Base-by-base conservation (phyloP, 1,140 invertebrate species). In the Drosophila ironensis region DNA sequence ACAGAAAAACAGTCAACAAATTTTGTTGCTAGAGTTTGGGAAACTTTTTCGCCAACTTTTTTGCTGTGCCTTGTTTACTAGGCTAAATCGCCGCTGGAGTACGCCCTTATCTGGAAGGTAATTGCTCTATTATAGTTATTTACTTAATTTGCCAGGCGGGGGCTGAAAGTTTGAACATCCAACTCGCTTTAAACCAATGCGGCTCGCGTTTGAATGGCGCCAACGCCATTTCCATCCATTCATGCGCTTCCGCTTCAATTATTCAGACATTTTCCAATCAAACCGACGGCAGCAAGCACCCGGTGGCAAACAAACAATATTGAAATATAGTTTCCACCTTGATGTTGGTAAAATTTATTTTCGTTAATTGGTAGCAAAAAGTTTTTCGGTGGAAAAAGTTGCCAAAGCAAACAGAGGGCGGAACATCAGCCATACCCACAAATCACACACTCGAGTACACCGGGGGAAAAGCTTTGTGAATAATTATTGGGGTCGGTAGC, bases 291-390 rank as follows among this genome's bases (percentile, higher is more conserved):
- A 28, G 1, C 56, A 8, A 41, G 7, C 19, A 22, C 2, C 56
- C 48, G n/a, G 7, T 22, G n/a, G 30, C 41, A 45, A 46, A 37
- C 56, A 47, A 63, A 40, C 60, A 33, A 42, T 70, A 70, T 70
- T 70, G 66, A 70, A 70, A 70, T 70, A 70, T 70, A 47, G 44
- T 57, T 70, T 70, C 66, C 66, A 69, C 64, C 53, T 63, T 74
- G 42, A 28, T 64, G 33, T 41, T 27, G 22, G 28, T 28, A 22
- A 69, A 70, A 70, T 70, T 70, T 70, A 69, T 70, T 71, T 71
- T 51, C 67, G 42, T 76, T 76, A 76, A 76, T 76, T 76, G 66
- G 57, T 76, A 54, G 72, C 72, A 64, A 44, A 61, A 75, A 76
- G 35, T 37, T 37, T 64, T 57, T 35, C 24, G 47, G 37, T 37